Percentiles rank a stretch among this genome's conserved stretches.
phyloP scores from a whole-genome alignment of 1,140 invertebrate genomes.

The Druon quercuslanigerum region DNA sequence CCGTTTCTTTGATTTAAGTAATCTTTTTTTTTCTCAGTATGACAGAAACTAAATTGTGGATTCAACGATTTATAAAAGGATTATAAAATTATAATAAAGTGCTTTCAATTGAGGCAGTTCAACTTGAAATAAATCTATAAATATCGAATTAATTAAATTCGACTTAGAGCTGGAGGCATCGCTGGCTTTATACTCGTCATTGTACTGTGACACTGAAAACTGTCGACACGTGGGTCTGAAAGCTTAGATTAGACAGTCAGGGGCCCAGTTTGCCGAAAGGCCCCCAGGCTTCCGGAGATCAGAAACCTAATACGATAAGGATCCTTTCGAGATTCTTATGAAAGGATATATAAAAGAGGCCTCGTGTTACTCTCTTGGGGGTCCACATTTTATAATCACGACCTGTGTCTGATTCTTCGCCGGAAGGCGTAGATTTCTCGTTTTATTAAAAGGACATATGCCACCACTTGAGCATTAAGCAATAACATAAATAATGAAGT shows the following conservation, averaged over 20 bases:
- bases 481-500: too few relatives aligned
- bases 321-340: background rate
- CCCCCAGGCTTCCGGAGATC: conserved; percentile 4
- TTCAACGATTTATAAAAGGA: too few relatives aligned
- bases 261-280: conserved; percentile 7
- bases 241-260: background rate
- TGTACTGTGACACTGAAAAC: conserved; percentile 5
- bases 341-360: background rate
- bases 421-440: background rate
- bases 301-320: conserved; percentile 26
- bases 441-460: background rate
- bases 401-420: background rate
- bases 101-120: too few relatives aligned
- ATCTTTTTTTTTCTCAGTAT: too few relatives aligned
- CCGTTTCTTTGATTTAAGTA: too few relatives aligned
- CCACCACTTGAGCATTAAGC: too few relatives aligned
- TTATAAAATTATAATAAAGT: too few relatives aligned
- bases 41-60: too few relatives aligned
- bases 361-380: conserved; percentile 4
- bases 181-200: background rate
- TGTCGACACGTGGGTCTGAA: conserved; percentile 10
- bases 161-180: conserved; percentile 1
- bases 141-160: conserved; percentile 1
- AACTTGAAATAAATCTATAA: too few relatives aligned
- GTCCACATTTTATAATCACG: background rate